These are phyloP conservation scores for Agapornis roseicollis DNA, from an alignment of 2,113 vertebrate genomes.

Conservation along the genomic window DNA sequence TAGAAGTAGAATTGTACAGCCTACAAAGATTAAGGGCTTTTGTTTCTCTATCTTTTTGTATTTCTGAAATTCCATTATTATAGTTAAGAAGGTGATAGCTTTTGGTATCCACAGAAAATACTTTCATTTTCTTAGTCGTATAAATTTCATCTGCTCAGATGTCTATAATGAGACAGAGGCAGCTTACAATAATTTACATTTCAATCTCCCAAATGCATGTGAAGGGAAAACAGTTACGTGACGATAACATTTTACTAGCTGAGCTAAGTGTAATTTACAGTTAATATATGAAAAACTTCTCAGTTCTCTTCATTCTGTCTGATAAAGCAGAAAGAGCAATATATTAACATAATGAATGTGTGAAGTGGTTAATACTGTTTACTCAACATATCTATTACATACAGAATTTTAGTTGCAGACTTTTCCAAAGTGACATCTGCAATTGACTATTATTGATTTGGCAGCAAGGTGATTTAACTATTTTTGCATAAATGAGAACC, in stretches of 20 bases:
- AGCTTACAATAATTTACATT: slow-evolving; percentile 62
- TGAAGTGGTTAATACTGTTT: slow-evolving; percentile 61
- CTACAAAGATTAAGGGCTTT: background rate
- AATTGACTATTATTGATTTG: slow-evolving; percentile 13
- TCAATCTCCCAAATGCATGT: slow-evolving; percentile 53
- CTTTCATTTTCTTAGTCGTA: slow-evolving; percentile 38
- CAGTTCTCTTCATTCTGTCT: slow-evolving; percentile 54
- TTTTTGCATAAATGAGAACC: slow-evolving; percentile 6
- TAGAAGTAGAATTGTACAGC: background rate
- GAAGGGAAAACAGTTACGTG: slow-evolving; percentile 55
- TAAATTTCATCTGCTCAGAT: slow-evolving; percentile 52
- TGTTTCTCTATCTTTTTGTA: background rate
- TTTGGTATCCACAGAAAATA: background rate
- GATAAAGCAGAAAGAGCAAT: slow-evolving; percentile 47
- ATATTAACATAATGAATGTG: slow-evolving; percentile 54
- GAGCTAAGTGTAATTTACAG: slow-evolving; percentile 60
- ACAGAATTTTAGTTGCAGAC: background rate
- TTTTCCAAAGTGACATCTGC: background rate
- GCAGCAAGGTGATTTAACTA: background rate
- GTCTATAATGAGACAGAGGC: slow-evolving; percentile 29
- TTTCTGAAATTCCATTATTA: background rate
- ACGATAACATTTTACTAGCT: slow-evolving; percentile 66
- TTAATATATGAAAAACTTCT: slow-evolving; percentile 56
- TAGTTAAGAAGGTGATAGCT: background rate
- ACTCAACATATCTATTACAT: slow-evolving; percentile 9